These are phyloP conservation scores for Chalcis sispes DNA, from an alignment of 2,888 invertebrate species.

Conservation along the genomic window DNA sequence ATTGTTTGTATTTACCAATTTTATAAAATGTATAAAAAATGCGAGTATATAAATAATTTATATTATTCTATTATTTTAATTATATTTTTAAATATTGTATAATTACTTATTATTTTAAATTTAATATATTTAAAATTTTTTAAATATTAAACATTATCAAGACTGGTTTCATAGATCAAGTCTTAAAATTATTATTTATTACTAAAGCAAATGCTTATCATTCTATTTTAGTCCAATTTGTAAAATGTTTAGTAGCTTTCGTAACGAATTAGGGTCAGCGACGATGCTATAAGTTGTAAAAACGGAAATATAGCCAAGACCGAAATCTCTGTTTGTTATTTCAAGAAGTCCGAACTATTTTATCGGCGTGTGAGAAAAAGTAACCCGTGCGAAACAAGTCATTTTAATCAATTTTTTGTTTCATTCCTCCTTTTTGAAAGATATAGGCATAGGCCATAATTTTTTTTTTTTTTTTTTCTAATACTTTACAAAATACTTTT, in stretches of 20 bases:
- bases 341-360: slow-evolving; percentile 14
- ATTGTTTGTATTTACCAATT: too few species aligned
- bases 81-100: too few species aligned
- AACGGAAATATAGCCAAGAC: slow-evolving; percentile 25
- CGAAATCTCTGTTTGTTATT: slow-evolving; percentile 16
- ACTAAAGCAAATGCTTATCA: not conserved
- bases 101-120: not conserved
- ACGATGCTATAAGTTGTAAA: slow-evolving; percentile 8
- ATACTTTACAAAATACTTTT: too few species aligned
- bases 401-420: slow-evolving; percentile 15
- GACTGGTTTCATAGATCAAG: too few species aligned
- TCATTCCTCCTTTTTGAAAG: not conserved
- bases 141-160: too few species aligned
- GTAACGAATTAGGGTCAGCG: slow-evolving; percentile 9
- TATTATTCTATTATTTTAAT: not conserved
- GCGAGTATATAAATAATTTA: not conserved
- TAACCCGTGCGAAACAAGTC: slow-evolving; percentile 10
- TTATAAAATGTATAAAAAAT: too few species aligned
- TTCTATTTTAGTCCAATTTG: not conserved
- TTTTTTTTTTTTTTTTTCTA: too few species aligned
- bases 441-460: not conserved
- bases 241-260: not conserved
- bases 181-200: not conserved
- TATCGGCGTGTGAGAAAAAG: slow-evolving; percentile 7
- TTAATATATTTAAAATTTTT: too few species aligned